Evolutionary conservation across 2,888 invertebrate genomes (phyloP).

Genomic region (Vesta saturnalis): DNA sequence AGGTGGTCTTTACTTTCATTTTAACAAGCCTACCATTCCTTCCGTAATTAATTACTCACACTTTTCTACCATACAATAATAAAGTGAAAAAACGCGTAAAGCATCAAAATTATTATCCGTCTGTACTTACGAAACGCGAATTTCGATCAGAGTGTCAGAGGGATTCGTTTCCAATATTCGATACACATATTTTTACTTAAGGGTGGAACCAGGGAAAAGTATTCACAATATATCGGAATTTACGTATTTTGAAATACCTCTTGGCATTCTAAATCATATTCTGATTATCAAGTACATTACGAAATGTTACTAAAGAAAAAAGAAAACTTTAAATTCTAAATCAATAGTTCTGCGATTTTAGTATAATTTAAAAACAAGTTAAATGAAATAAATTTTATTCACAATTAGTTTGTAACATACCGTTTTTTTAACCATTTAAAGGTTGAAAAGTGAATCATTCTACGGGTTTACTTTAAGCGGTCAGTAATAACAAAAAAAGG

Average conservation of each 20-base stretch:
- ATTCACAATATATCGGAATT: slow-evolving; percentile 60
- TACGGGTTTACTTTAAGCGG: no score
- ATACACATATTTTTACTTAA: slow-evolving; percentile 65
- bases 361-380: no score
- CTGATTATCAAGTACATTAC: slow-evolving; percentile 56
- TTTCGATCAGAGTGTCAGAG: slow-evolving; percentile 60
- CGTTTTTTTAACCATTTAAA: no score
- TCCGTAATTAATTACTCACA: slow-evolving; percentile 12
- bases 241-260: slow-evolving; percentile 62
- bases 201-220: slow-evolving; percentile 56
- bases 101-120: slow-evolving; percentile 51
- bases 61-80: slow-evolving; percentile 40
- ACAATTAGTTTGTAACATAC: no score
- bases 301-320: no score
- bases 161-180: slow-evolving; percentile 61
- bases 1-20: slow-evolving; percentile 23
- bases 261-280: slow-evolving; percentile 60
- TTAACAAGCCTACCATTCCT: background rate
- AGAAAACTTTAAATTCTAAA: no score
- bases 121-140: slow-evolving; percentile 60
- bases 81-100: slow-evolving; percentile 43
- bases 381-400: no score
- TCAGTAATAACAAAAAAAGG: no score
- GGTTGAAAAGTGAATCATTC: no score
- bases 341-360: no score